These are phyloP conservation scores for Oscheius sp. DNA, from an alignment of 2,888 invertebrate species.

Conservation along the genomic window DNA sequence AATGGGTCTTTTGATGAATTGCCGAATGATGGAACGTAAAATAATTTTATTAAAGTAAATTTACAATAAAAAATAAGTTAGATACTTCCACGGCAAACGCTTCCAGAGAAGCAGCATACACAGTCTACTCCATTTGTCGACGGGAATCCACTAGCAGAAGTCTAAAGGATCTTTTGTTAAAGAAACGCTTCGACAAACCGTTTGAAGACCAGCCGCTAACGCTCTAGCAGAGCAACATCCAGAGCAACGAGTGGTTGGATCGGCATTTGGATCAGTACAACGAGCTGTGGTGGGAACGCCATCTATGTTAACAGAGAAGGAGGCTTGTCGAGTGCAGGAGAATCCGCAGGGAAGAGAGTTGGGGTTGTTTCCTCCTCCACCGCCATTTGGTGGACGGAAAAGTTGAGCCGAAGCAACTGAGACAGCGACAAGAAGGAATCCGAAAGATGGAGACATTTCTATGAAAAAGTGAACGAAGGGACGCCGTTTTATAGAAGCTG, in stretches of 20 bases:
- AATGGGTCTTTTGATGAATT: no score
- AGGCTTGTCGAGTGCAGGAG: slow-evolving; percentile 11
- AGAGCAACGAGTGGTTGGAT: neutral
- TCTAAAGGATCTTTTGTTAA: no score
- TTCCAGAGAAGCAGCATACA: slow-evolving; percentile 13
- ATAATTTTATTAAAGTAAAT: no score
- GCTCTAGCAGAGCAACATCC: slow-evolving; percentile 21
- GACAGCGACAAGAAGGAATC: neutral
- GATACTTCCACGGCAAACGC: no score
- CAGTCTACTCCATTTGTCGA: slow-evolving; percentile 14
- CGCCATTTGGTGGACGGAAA: neutral
- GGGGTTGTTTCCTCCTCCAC: no score
- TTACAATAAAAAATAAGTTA: no score
- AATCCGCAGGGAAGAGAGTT: slow-evolving; percentile 11
- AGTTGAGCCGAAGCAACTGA: neutral
- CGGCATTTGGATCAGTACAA: slow-evolving; percentile 10
- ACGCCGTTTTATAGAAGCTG: neutral
- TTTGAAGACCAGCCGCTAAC: slow-evolving; percentile 11
- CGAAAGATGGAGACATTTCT: neutral
- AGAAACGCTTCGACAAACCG: neutral
- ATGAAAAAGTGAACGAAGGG: neutral
- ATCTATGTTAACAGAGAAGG: slow-evolving; percentile 2
- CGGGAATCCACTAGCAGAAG: slow-evolving; percentile 7
- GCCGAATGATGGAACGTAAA: no score
- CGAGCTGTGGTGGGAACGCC: slow-evolving; percentile 5